Base-by-base conservation (phyloP, 1,140 invertebrate genomes). In the Chironomus striatipennis region DNA sequence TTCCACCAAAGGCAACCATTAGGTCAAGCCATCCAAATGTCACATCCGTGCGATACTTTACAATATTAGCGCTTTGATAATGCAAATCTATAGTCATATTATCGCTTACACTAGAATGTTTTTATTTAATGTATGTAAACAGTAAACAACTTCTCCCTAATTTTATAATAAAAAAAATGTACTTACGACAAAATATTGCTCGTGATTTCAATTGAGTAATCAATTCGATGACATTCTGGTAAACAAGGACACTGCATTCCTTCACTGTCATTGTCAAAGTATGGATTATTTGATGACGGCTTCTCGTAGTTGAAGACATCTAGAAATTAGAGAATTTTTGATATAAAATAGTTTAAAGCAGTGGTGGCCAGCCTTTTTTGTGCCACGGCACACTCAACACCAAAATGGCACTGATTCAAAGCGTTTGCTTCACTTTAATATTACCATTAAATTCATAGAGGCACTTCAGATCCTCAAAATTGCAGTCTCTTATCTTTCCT, bases 1-100 rank as follows among this genome's bases (percentile, higher is more conserved):
- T 87, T 1, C 87, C 87, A 4, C 86, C 85, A 74, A 86, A 86
- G 0, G 85, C 86, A 5, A 85, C 87, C 9, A 84, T 47, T 5
- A 85, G 78, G 78, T 85, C 84, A 7, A 85, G 78, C 81, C 82
- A 83, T 10, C 83, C 84, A 75, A 85, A 85, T 17, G 80, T 76
- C 1, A 84, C 80, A 74, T 83, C 80, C 74, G 81, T 77, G 70
- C 80, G 81, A 74, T 81, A 84, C 17, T 78, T 74, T 1, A 83
- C 77, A 73, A 79, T 78, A 7, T 83, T 75, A 20, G 65, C 47
- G 12, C 24, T 64, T 43, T 75, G 74, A 75, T 65, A 75, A 24
- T 75, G 74, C 2, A 75, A 17, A 75, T 75, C 74, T 10, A 75
- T 0, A 6, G 24, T 64, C n/a, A 74, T 67, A 8, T 67, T 74